Base-by-base conservation (phyloP, 2,888 invertebrate species). In the Eupithecia pulchellata region DNA sequence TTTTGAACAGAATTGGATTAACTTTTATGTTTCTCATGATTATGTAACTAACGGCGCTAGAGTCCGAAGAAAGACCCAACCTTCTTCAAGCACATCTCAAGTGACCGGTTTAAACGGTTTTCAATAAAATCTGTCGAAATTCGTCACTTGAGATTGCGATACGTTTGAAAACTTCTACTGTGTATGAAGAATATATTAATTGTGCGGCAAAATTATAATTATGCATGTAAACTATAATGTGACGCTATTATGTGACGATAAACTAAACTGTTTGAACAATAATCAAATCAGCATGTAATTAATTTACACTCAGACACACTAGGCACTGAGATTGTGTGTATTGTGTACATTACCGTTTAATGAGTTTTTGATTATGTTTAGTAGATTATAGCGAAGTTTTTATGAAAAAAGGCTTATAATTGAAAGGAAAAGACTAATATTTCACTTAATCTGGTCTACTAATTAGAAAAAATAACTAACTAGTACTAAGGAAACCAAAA, bases 241-340 rank as follows among this genome's bases (percentile, higher is more conserved):
- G 52, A 30, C 39, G 14, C 4, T 62, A 61, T 32, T n/a, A n/a
- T n/a, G n/a, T n/a, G n/a, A n/a, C n/a, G n/a, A 55, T 14, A 34
- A 52, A 55, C 55, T 42, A 61, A 65, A 68, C 42, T 62, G 61
- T 68, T 71, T 68, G 67, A 65, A 66, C 62, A 27, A 27, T 66
- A 70, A 70, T 61, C 55, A 29, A 69, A 69, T 57, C 30, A 17
- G 34, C 67, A 32, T 64, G 61, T 68, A 68, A 71, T 71, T 68
- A 64, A 68, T 71, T 68, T 39, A 47, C 34, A 58, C 36, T 29
- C 8, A 64, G 36, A 67, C 57, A 57, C 25, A n/a, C 11, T 25
- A 25, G 52, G n/a, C n/a, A n/a, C n/a, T n/a, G n/a, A 20, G 20
- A 52, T 13, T 20, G 13, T 27, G 17, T 30, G 11, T 60, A 20